These are phyloP conservation scores for Heterohyrax brucei DNA, from an alignment of 2,797 vertebrate genomes.

Conservation along the genomic window DNA sequence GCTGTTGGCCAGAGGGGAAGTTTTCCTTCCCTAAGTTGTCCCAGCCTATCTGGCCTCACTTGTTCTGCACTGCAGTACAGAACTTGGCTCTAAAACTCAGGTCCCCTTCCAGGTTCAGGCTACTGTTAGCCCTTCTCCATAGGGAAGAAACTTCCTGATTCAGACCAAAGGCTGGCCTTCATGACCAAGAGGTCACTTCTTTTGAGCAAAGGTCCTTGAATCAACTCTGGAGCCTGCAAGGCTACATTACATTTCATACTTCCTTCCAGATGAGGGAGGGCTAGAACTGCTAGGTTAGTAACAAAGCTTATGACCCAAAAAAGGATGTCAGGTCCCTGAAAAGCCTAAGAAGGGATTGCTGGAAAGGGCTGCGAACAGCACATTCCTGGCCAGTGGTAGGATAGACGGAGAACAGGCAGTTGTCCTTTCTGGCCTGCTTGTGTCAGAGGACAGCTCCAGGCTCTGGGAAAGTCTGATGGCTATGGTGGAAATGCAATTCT, in stretches of 20 bases:
- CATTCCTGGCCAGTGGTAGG: background rate
- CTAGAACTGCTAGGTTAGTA: background rate
- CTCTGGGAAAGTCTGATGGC: background rate
- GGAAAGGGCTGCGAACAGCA: background rate
- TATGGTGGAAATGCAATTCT: background rate
- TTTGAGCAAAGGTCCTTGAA: background rate
- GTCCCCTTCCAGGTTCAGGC: slow-evolving; percentile 49
- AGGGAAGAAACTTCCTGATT: slow-evolving; percentile 36
- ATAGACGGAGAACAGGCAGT: background rate
- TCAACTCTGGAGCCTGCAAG: background rate
- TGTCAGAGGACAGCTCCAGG: background rate
- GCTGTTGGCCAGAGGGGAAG: background rate
- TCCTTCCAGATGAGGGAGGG: slow-evolving; percentile 30
- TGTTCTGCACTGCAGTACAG: slow-evolving; percentile 64
- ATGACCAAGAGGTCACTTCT: background rate
- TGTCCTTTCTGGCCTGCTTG: background rate
- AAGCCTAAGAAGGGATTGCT: background rate
- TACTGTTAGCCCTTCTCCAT: slow-evolving; percentile 16
- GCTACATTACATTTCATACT: background rate
- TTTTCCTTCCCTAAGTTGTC: slow-evolving; percentile 22
- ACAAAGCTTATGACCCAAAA: background rate
- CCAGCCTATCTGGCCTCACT: slow-evolving; percentile 38
- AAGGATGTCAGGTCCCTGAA: slow-evolving; percentile 8
- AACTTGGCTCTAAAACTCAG: slow-evolving; percentile 71
- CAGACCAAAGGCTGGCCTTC: background rate